A percentile compares a stretch with the other conserved stretches of the same genome.
Evolutionary conservation across 2,797 vertebrate genomes (phyloP).

Genomic region (Vipera latastei): DNA sequence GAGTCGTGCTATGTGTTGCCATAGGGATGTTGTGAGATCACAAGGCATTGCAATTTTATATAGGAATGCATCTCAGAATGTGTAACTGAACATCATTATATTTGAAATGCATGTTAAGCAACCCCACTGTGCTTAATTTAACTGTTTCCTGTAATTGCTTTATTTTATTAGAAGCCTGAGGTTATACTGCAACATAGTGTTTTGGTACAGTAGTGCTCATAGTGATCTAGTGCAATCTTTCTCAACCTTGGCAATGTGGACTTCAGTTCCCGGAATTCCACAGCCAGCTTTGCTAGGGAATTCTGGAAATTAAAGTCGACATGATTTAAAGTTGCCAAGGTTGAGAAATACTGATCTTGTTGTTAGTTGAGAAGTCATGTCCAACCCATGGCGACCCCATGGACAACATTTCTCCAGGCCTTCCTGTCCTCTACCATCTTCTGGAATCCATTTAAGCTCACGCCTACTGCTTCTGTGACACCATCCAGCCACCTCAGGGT

Average conservation of each 20-base stretch:
- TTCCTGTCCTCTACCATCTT: too few species aligned
- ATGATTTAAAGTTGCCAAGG: too few species aligned
- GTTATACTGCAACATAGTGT: neutral
- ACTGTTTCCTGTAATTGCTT: neutral
- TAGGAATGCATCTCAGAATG: neutral
- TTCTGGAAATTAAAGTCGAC: too few species aligned
- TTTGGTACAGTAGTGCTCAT: neutral
- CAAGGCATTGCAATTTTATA: neutral
- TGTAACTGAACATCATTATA: neutral
- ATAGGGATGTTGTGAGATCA: neutral
- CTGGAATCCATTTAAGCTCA: too few species aligned
- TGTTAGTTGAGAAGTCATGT: too few species aligned
- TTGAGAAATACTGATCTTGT: neutral
- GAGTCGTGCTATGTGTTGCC: neutral
- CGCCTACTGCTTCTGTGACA: too few species aligned
- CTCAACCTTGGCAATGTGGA: neutral
- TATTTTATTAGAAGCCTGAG: neutral
- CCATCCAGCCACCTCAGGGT: too few species aligned
- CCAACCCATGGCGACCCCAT: too few species aligned
- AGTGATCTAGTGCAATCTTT: neutral
- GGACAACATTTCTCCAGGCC: too few species aligned
- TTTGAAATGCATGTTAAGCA: neutral
- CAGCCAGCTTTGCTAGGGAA: neutral
- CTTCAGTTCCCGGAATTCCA: neutral
- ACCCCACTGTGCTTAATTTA: neutral